These are phyloP conservation scores for Amblyraja radiata DNA, from an alignment of 2,797 vertebrate species.

Conservation along the genomic window DNA sequence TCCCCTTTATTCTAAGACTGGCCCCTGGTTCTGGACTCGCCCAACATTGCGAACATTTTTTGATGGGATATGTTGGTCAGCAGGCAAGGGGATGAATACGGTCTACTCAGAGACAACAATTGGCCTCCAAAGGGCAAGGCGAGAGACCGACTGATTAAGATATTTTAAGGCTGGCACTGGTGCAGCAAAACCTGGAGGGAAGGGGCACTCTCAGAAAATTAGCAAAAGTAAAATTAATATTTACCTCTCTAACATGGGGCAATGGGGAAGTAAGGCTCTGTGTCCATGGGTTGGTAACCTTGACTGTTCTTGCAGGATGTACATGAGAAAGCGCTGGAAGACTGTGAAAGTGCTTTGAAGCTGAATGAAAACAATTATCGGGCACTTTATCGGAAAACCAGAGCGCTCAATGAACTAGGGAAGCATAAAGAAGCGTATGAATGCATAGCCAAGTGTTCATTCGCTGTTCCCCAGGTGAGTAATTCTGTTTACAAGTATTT, in stretches of 20 bases:
- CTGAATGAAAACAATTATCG: conserved; percentile 72
- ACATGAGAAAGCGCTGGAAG: conserved; percentile 82
- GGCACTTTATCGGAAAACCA: conserved; percentile 84
- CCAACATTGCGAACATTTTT: no score
- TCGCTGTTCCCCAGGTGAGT: conserved; percentile 83
- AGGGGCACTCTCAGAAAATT: not conserved
- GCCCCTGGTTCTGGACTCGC: no score
- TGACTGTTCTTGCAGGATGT: conserved; percentile 61
- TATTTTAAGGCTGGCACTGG: not conserved
- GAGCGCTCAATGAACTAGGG: conserved; percentile 80
- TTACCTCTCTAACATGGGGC: not conserved
- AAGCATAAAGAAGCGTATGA: conserved; percentile 88
- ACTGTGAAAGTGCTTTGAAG: conserved; percentile 77
- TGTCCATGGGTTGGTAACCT: not conserved
- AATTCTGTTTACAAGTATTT: not conserved
- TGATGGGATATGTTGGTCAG: no score
- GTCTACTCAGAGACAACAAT: not conserved
- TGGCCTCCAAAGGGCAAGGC: not conserved
- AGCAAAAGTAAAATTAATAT: not conserved
- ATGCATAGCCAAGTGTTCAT: conserved; percentile 85
- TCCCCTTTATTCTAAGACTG: no score
- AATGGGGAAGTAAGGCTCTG: not conserved
- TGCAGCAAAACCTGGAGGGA: not conserved
- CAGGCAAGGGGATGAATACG: not conserved
- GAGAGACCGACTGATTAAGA: not conserved